Conservation (phyloP, 1,140 invertebrate genomes). For the Magallana angulata region DNA sequence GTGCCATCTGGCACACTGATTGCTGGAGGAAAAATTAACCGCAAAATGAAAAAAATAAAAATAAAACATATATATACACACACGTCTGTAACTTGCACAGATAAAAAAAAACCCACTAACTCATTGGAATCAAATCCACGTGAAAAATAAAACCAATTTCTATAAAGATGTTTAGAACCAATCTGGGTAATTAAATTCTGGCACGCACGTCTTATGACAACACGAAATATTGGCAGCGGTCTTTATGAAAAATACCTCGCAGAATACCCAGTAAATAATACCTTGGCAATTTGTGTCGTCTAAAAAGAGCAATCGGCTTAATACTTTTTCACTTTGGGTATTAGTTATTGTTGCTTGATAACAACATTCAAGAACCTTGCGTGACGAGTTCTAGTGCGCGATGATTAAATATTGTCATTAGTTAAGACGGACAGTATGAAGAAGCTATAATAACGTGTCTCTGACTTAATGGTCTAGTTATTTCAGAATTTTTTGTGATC, state of each 20-base stretch:
- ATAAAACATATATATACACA: neutral
- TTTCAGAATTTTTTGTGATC: neutral
- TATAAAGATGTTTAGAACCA: slow-evolving; percentile 36
- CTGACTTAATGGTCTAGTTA: neutral
- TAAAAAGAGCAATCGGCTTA: slow-evolving; percentile 19
- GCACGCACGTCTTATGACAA: neutral
- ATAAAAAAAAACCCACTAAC: neutral
- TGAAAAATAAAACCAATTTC: slow-evolving; percentile 19
- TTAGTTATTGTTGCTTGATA: slow-evolving; percentile 16
- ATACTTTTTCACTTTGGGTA: slow-evolving; percentile 21
- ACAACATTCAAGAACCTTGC: slow-evolving; percentile 27
- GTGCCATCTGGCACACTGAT: neutral
- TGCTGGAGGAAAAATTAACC: neutral
- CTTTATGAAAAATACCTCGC: neutral
- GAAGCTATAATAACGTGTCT: neutral
- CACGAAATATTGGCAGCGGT: slow-evolving; percentile 21
- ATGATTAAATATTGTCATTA: slow-evolving; percentile 30
- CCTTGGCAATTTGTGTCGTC: slow-evolving; percentile 26
- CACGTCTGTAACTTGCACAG: slow-evolving; percentile 5
- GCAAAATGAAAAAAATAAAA: neutral
- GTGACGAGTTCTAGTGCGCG: neutral
- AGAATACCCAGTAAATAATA: slow-evolving; percentile 7
- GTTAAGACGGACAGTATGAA: neutral
- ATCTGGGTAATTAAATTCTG: slow-evolving; percentile 33
- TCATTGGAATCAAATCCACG: slow-evolving; percentile 19